These are phyloP conservation scores for Formicarius rufipectus DNA, from an alignment of 2,113 vertebrate species.

Conservation along the genomic window DNA sequence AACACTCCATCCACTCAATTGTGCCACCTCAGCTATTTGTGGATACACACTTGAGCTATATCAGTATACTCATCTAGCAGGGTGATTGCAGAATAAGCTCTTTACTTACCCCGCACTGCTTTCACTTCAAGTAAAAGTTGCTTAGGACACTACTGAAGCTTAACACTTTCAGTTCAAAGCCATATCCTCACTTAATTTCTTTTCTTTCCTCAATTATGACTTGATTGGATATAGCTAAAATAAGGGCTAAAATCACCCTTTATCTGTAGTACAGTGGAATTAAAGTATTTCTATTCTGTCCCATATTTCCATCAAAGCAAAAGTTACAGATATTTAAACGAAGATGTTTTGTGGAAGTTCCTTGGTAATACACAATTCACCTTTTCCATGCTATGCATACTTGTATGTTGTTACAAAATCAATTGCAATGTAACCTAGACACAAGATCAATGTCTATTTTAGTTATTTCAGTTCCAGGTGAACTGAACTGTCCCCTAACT, in stretches of 20 bases:
- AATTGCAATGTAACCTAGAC: not conserved
- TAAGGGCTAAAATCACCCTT: not conserved
- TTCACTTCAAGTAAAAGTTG: not conserved
- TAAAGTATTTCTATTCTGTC: not conserved
- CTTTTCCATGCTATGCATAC: fast-evolving
- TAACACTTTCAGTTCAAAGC: not conserved
- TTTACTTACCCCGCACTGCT: not conserved
- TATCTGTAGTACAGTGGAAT: not conserved
- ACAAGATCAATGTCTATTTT: not conserved
- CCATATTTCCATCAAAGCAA: not conserved
- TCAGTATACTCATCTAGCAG: not conserved
- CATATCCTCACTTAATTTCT: not conserved
- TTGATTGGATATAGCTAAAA: not conserved
- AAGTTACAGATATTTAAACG: not conserved
- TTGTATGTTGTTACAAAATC: not conserved
- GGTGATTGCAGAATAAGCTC: not conserved
- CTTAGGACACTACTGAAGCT: not conserved
- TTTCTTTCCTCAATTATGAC: not conserved
- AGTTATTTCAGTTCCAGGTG: not conserved
- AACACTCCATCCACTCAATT: not conserved
- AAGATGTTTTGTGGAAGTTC: not conserved
- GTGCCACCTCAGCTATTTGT: not conserved
- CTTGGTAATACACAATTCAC: not conserved
- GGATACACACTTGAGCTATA: not conserved
- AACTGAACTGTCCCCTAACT: not conserved